These are phyloP conservation scores for Schizopygopsis pylzovi DNA, from an alignment of 2,797 vertebrate species.

Conservation along the genomic window DNA sequence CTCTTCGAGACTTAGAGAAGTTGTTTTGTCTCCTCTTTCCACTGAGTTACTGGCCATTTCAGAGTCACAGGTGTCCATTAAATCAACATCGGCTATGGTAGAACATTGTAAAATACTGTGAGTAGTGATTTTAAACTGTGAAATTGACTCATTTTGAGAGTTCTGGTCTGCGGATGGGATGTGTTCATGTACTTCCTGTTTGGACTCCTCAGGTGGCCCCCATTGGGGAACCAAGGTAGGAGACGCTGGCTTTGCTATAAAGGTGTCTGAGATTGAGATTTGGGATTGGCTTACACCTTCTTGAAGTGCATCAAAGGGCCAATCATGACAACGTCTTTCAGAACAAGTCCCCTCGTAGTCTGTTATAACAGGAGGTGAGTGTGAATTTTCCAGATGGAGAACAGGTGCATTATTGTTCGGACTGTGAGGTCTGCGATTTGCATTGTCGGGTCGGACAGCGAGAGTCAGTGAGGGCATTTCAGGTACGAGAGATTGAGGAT, in stretches of 20 bases:
- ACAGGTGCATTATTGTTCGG: slow-evolving; percentile 27
- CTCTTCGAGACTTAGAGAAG: slow-evolving; percentile 43
- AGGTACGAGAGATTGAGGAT: slow-evolving; percentile 72
- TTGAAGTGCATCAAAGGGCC: slow-evolving; percentile 15
- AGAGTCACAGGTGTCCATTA: slow-evolving; percentile 4
- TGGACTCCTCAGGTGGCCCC: slow-evolving; percentile 12
- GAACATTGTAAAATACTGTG: neutral
- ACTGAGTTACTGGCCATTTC: neutral
- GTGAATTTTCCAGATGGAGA: slow-evolving; percentile 26
- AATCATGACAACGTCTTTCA: slow-evolving; percentile 16
- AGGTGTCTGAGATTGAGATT: neutral
- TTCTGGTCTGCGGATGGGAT: neutral
- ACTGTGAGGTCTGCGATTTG: slow-evolving; percentile 40
- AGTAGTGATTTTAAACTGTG: slow-evolving; percentile 7
- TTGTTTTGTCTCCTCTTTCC: slow-evolving; percentile 13
- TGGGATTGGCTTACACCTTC: neutral
- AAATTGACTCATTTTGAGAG: neutral
- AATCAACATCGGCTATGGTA: slow-evolving; percentile 1
- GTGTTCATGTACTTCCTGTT: slow-evolving; percentile 1
- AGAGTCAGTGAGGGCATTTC: slow-evolving; percentile 84
- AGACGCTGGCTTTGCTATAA: neutral
- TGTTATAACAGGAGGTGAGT: neutral
- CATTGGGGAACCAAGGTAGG: neutral
- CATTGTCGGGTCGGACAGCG: slow-evolving; percentile 66
- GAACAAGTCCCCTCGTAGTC: neutral